Evolutionary conservation across 2,888 invertebrate genomes (phyloP).

Genomic region (Agriotes lineatus): DNA sequence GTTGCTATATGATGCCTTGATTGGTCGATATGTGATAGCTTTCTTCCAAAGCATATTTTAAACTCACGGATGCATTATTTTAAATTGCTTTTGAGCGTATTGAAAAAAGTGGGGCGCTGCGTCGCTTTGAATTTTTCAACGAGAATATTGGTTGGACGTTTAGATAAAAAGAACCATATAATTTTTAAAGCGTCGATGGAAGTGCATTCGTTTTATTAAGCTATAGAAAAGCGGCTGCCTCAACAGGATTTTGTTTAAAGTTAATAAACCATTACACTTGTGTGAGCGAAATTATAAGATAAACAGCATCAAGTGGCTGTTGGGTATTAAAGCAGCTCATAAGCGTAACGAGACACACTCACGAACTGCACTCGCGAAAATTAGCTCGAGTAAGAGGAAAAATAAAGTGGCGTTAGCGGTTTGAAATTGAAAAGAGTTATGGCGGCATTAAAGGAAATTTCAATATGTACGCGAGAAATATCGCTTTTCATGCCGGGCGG

Average conservation of each 20-base stretch:
- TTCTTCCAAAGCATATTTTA: neutral
- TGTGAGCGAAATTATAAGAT: slow-evolving; percentile 1
- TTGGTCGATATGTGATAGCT: no score
- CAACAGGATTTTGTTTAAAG: slow-evolving; percentile 19
- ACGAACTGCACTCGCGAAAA: slow-evolving; percentile 22
- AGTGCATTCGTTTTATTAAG: no score
- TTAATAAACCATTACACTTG: slow-evolving; percentile 18
- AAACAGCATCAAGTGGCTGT: slow-evolving; percentile 16
- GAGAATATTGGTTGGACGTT: neutral
- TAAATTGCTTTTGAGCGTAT: no score
- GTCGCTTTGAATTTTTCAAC: neutral
- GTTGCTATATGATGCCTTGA: no score
- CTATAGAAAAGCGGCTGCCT: no score
- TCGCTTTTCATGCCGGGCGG: slow-evolving; percentile 58
- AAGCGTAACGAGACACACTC: neutral
- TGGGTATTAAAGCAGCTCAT: slow-evolving; percentile 4
- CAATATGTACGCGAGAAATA: slow-evolving; percentile 63
- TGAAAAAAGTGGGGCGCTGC: no score
- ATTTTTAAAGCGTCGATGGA: no score
- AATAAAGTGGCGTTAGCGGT: slow-evolving; percentile 46
- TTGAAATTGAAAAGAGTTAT: slow-evolving; percentile 58
- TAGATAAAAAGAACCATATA: neutral
- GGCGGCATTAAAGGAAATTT: slow-evolving; percentile 62
- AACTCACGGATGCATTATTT: no score
- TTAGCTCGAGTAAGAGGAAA: slow-evolving; percentile 47